Conservation (phyloP, 2,113 vertebrate species). For the Dipodomys merriami region DNA sequence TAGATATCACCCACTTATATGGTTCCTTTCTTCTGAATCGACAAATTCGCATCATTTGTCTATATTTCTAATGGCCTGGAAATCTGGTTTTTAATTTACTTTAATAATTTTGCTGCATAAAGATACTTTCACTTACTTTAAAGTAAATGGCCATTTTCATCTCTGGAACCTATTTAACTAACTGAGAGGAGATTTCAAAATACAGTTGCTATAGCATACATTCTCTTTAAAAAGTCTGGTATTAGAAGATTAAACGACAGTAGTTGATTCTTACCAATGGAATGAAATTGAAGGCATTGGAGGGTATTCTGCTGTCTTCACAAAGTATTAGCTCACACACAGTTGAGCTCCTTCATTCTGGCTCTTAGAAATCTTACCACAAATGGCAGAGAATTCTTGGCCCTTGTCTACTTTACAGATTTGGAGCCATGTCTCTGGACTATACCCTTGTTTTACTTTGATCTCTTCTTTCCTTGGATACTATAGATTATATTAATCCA, state of each 20-base stretch:
- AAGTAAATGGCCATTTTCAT: background rate
- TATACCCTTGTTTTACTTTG: background rate
- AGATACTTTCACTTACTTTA: background rate
- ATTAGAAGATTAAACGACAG: background rate
- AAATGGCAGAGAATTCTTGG: no score
- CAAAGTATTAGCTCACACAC: no score
- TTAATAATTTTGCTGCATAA: constrained; percentile 34
- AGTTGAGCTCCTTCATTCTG: background rate
- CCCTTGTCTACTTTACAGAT: background rate
- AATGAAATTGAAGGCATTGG: background rate
- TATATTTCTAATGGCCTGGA: constrained; percentile 20
- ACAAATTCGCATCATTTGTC: constrained; percentile 39
- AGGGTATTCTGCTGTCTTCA: background rate
- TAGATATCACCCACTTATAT: background rate
- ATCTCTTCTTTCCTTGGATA: background rate
- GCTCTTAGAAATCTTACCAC: background rate
- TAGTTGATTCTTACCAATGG: background rate
- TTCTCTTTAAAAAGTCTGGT: background rate
- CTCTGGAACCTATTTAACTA: constrained; percentile 19
- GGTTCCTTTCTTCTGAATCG: background rate
- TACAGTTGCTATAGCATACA: background rate
- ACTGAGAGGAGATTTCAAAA: background rate
- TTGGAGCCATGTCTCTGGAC: background rate
- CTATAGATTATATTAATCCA: background rate
- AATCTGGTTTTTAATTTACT: constrained; percentile 54